Conservation (phyloP, 2,888 invertebrate genomes). For the Cephus pygmeus region DNA sequence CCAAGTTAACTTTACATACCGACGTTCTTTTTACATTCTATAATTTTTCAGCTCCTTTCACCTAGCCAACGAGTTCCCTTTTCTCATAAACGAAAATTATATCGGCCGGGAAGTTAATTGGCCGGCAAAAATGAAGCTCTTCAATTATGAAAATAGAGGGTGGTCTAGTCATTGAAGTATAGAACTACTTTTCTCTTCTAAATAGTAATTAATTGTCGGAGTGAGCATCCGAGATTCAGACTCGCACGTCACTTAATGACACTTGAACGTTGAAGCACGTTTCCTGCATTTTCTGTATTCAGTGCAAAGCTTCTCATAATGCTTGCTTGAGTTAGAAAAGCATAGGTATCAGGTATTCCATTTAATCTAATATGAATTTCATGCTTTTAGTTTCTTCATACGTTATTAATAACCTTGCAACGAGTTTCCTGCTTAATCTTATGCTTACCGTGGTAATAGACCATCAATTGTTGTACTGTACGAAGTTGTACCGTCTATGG, state of each 20-base stretch:
- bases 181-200: not conserved
- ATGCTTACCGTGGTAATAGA: not conserved
- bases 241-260: not conserved
- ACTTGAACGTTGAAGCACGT: not conserved
- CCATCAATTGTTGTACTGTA: not conserved
- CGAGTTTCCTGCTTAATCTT: not conserved
- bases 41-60: not conserved
- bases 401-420: constrained; percentile 41
- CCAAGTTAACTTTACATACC: not conserved
- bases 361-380: constrained; percentile 43
- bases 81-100: not conserved
- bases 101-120: not conserved
- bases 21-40: not conserved
- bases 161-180: not conserved
- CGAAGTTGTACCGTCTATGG: not conserved
- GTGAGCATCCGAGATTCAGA: not conserved
- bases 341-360: constrained; percentile 8
- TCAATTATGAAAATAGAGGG: not conserved
- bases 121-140: not conserved
- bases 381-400: constrained; percentile 40
- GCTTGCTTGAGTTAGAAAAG: not conserved
- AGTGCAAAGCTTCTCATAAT: not conserved
- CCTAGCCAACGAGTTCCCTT: not conserved
- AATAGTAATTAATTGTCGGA: not conserved
- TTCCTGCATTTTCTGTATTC: not conserved